Conservation (phyloP, 2,888 invertebrate genomes). For the Spodoptera exigua region DNA sequence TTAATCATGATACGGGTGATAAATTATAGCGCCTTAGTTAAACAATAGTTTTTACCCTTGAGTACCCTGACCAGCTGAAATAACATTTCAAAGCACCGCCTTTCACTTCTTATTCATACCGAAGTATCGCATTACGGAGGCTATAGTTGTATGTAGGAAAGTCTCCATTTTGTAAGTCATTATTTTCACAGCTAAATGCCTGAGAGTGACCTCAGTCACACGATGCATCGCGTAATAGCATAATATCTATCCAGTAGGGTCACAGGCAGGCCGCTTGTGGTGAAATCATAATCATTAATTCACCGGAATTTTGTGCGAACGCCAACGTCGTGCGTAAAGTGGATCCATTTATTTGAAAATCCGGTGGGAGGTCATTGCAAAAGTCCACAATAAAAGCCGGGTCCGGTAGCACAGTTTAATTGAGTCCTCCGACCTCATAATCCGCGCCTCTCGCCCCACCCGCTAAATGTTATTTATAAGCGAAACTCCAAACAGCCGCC, state of each 20-base stretch:
- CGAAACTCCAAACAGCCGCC: slow-evolving; percentile 77
- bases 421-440: slow-evolving; percentile 89
- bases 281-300: slow-evolving; percentile 75
- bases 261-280: slow-evolving; percentile 55
- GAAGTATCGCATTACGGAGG: not conserved
- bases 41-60: slow-evolving; percentile 24
- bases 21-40: slow-evolving; percentile 35
- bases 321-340: slow-evolving; percentile 77
- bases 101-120: not conserved
- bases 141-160: not conserved
- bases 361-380: slow-evolving; percentile 85
- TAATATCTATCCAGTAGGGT: slow-evolving; percentile 26
- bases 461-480: slow-evolving; percentile 88
- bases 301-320: slow-evolving; percentile 70
- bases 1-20: slow-evolving; percentile 51
- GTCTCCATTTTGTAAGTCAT: not conserved
- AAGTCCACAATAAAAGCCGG: slow-evolving; percentile 87
- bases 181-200: slow-evolving; percentile 7
- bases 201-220: slow-evolving; percentile 2
- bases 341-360: slow-evolving; percentile 85
- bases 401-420: slow-evolving; percentile 87
- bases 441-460: slow-evolving; percentile 81
- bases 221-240: slow-evolving; percentile 23
- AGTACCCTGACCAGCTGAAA: slow-evolving; percentile 6
- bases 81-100: slow-evolving; percentile 5